Conservation (phyloP, 1,140 invertebrate species). For the Macrotrachela quadricornifera region DNA sequence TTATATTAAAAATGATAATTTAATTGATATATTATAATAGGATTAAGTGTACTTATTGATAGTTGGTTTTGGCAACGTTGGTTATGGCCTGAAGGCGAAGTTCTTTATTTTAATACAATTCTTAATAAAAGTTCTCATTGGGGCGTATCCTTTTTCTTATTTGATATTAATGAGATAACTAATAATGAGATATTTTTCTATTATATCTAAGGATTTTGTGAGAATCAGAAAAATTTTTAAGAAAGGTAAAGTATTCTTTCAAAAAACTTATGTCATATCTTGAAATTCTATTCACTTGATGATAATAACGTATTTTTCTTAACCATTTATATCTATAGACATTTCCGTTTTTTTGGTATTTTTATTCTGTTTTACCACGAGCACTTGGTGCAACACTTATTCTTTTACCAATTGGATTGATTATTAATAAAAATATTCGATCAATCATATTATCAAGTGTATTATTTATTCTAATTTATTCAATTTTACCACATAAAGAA, state of each 20-base stretch:
- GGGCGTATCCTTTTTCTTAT: constrained; percentile 64
- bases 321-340: constrained; percentile 38
- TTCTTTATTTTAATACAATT: constrained; percentile 80
- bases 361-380: constrained; percentile 80
- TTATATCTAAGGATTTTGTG: no score
- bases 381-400: constrained; percentile 59
- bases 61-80: constrained; percentile 72
- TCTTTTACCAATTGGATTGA: constrained; percentile 51
- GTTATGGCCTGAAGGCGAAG: constrained; percentile 91
- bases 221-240: no score
- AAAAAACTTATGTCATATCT: no score
- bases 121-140: constrained; percentile 82
- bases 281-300: background rate
- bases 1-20: background rate
- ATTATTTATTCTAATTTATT: constrained; percentile 58
- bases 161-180: no score
- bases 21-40: constrained; percentile 31
- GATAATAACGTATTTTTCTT: background rate
- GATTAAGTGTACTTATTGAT: constrained; percentile 56
- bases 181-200: no score
- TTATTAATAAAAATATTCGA: constrained; percentile 36
- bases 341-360: constrained; percentile 90
- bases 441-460: constrained; percentile 30
- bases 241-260: no score
- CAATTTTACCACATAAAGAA: constrained; percentile 91